A percentile compares a stretch with the other conserved stretches of the same genome.
Conservation (phyloP, 2,888 invertebrate species). For the Oscheius onirici region DNA sequence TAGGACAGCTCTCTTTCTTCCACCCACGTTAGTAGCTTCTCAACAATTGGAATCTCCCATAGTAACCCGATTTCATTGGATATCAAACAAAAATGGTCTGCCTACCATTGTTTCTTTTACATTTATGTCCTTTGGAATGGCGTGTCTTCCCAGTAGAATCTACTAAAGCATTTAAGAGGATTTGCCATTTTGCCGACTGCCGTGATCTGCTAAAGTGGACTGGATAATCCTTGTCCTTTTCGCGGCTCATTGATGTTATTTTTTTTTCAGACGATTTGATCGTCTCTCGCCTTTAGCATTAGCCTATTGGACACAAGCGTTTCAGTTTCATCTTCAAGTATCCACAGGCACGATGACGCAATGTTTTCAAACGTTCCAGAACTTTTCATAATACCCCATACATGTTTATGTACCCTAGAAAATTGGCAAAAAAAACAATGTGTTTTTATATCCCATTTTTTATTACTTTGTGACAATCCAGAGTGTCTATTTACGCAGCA, state of each 20-base stretch:
- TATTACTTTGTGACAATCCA: slow-evolving; percentile 5
- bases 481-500: not conserved
- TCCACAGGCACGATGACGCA: not conserved
- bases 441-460: not conserved
- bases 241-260: slow-evolving; percentile 12
- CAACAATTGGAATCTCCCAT: no score
- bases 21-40: no score
- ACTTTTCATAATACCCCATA: not conserved
- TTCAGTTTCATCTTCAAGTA: not conserved
- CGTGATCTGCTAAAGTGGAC: not conserved
- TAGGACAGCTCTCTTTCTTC: no score
- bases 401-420: no score
- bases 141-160: not conserved
- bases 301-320: not conserved
- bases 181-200: not conserved
- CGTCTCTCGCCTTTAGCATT: not conserved
- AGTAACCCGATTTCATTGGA: no score
- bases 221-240: slow-evolving; percentile 8
- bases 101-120: no score
- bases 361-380: not conserved
- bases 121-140: not conserved
- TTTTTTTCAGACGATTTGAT: slow-evolving; percentile 3
- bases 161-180: not conserved
- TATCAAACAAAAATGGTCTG: no score
- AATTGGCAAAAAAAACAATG: no score